Conservation (phyloP, 2,888 invertebrate species). For the Nudaria mundana region DNA sequence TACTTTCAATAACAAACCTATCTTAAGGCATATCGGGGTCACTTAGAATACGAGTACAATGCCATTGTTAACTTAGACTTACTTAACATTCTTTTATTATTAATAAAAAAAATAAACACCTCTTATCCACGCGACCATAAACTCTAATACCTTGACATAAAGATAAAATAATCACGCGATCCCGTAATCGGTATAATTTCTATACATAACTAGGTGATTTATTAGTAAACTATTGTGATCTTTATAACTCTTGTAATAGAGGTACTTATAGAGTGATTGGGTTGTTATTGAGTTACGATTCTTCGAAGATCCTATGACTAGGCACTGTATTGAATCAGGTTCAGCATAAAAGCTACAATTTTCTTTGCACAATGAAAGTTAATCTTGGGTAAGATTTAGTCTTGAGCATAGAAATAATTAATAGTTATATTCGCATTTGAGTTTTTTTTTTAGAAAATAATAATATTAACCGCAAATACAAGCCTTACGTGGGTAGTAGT, state of each 20-base stretch:
- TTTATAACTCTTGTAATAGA: constrained; percentile 6
- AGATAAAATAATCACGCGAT: constrained; percentile 22
- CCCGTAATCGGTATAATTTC: constrained; percentile 17
- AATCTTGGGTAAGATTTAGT: neutral
- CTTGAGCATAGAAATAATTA: neutral
- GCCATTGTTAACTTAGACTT: constrained; percentile 35
- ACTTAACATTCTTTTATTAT: constrained; percentile 20
- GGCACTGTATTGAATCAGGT: constrained; percentile 13
- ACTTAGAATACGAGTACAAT: constrained; percentile 56
- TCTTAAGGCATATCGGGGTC: constrained; percentile 38
- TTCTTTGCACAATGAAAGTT: neutral
- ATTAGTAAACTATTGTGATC: constrained; percentile 10
- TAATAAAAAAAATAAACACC: constrained; percentile 23
- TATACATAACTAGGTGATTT: constrained; percentile 5
- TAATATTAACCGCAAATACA: too few species aligned
- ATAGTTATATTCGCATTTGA: neutral
- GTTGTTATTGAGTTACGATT: constrained; percentile 2
- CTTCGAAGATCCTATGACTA: constrained; percentile 20
- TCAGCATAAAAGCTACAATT: neutral
- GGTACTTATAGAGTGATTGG: constrained; percentile 5
- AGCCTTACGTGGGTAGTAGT: too few species aligned
- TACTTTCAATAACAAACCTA: constrained; percentile 19
- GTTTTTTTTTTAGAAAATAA: too few species aligned
- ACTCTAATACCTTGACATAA: constrained; percentile 15
- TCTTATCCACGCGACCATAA: constrained; percentile 15